Conservation (phyloP, 2,888 invertebrate species). For the Leptinotarsa rubiginosa region DNA sequence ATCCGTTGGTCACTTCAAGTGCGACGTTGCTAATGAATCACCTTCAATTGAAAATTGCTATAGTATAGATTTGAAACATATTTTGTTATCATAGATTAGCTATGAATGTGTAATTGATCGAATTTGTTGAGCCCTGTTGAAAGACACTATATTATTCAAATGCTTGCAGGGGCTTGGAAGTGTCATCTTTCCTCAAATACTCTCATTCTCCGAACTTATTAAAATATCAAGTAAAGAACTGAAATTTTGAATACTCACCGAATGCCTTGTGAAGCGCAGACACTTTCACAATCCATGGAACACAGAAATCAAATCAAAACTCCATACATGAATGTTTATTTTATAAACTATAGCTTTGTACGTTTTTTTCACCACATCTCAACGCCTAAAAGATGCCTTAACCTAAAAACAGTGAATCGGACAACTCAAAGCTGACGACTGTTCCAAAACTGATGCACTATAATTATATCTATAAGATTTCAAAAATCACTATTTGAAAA, state of each 20-base stretch:
- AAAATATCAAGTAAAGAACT: neutral
- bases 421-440: conserved; percentile 5
- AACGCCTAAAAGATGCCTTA: conserved; percentile 21
- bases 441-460: conserved; percentile 13
- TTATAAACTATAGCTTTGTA: conserved; percentile 27
- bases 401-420: conserved; percentile 19
- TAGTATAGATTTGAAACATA: no score
- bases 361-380: conserved; percentile 19
- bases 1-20: no score
- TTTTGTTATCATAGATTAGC: no score
- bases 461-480: neutral
- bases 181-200: neutral
- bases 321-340: conserved; percentile 28
- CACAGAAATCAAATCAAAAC: conserved; percentile 26
- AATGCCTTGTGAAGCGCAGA: neutral
- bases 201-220: no score
- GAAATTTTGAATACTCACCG: conserved; percentile 14
- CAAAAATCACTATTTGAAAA: neutral
- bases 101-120: neutral
- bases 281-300: neutral
- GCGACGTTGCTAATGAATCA: no score
- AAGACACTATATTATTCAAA: neutral
- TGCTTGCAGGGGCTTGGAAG: neutral
- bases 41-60: no score
- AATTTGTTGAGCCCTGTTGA: neutral